Base-by-base conservation (phyloP, 1,140 invertebrate genomes). In the Armadillidium nasatum region DNA sequence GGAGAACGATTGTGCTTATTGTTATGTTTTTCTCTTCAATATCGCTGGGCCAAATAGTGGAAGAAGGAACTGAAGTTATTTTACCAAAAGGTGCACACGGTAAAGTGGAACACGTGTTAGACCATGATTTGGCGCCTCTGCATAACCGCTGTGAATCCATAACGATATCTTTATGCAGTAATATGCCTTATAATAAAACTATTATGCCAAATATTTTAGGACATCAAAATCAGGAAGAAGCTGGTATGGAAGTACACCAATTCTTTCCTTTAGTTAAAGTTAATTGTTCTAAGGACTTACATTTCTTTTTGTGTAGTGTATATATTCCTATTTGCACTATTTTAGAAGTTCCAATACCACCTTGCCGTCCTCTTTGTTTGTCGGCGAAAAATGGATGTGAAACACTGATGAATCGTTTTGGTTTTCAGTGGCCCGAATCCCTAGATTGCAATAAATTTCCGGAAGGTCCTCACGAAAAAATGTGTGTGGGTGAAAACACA, bases 301-400 rank as follows among this genome's bases (percentile, higher is more conserved):
- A 95, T 83, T 92, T 98, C 78, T 99, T 99, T 84, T 86, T 99
- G 21, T 99, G 98, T 86, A 93, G 95, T 0, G 89, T 99, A 72
- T 99, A 95, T 85, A 93, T 92, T 7, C 97, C 98, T 0, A 92
- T 99, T 0, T 99, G 97, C 84, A 97, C 94, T 0, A 94, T 97
- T 72, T 84, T 98, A 75, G 94, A 96, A 44, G 86, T 88, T 78
- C 91, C 95, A 0, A 90, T 99, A 78, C 95, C 94, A 1, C 96
- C 97, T 0, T 99, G 97, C 84, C 88, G 93, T 50, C 92, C 92
- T 23, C 87, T 98, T 6, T 98, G 96, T 85, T 88, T 94, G 81
- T 93, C 94, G 21, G 95, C 94, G 0, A 89, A 91, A 81, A 87
- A 87, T 15, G 93, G 96, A 10, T 99, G 97, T 85, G 96, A 98